Percentiles rank a stretch among this genome's conserved stretches.
Evolutionary conservation across 2,797 vertebrate genomes (phyloP).

Genomic region (Sebastes oblongus): DNA sequence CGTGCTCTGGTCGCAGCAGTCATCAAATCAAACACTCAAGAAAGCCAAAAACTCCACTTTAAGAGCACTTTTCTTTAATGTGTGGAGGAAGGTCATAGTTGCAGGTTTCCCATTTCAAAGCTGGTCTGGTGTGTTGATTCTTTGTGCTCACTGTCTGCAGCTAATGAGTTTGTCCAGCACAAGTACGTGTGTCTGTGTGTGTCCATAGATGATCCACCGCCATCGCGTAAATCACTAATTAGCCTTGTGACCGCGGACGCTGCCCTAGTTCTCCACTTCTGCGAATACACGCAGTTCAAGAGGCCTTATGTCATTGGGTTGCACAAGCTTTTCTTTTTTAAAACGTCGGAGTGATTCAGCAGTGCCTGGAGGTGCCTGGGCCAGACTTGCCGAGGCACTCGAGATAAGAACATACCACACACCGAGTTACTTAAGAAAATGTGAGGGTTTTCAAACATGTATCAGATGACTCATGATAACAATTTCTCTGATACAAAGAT

Average conservation of each 20-base stretch:
- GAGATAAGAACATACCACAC: constrained; percentile 45
- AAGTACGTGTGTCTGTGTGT: neutral
- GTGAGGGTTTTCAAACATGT: neutral
- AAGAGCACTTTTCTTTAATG: neutral
- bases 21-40: constrained; percentile 1
- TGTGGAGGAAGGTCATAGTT: neutral
- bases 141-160: constrained; percentile 31
- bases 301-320: constrained; percentile 54
- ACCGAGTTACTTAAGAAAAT: constrained; percentile 17
- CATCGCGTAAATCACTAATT: constrained; percentile 63
- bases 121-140: constrained; percentile 16
- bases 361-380: constrained; percentile 60
- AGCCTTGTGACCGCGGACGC: constrained; percentile 60
- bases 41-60: constrained; percentile 9
- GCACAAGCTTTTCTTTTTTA: constrained; percentile 41
- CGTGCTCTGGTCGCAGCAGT: neutral
- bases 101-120: constrained; percentile 32
- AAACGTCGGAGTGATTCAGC: constrained; percentile 56
- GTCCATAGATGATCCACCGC: constrained; percentile 39
- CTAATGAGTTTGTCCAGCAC: constrained; percentile 49
- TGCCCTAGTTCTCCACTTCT: constrained; percentile 64
- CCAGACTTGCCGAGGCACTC: constrained; percentile 32
- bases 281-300: constrained; percentile 27
- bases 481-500: neutral
- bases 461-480: neutral